Evolutionary conservation across 64 coral and sea anemone genomes (phyloP).

Genomic region (Stichodactyla mertensii): DNA sequence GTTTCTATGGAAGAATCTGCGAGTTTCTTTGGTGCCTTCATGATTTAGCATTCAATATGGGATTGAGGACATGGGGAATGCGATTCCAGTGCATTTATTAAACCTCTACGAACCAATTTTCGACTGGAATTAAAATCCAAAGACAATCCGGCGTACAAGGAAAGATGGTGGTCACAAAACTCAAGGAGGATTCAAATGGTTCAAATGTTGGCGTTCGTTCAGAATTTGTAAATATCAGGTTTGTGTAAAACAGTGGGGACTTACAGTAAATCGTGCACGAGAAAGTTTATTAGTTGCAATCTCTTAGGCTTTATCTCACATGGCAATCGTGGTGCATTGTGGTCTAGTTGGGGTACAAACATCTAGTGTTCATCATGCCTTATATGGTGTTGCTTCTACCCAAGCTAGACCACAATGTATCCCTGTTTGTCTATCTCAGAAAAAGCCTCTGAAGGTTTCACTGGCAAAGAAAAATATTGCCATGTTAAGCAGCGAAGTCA

Average conservation of each 20-base stretch:
- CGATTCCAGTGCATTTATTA: background rate
- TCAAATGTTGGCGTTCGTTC: background rate
- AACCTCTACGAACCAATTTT: background rate
- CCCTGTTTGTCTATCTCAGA: no score
- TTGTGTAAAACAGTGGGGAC: background rate
- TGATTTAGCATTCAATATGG: slow-evolving; percentile 46
- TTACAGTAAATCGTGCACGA: background rate
- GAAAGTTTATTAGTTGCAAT: background rate
- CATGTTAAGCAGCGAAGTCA: background rate
- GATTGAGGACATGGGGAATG: background rate
- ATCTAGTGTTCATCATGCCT: no score
- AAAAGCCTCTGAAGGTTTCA: background rate
- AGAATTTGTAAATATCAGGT: slow-evolving; percentile 15
- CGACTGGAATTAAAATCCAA: background rate
- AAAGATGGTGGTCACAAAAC: background rate
- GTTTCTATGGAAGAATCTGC: slow-evolving; percentile 64
- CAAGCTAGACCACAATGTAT: no score
- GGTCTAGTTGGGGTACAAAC: no score
- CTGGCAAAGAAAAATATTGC: background rate
- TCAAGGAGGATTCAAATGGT: background rate
- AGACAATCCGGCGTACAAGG: background rate
- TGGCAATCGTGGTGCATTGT: no score
- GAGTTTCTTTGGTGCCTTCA: slow-evolving; percentile 86
- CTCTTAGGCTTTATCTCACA: no score
- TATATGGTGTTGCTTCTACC: no score